Base-by-base conservation (phyloP, 2,113 vertebrate species). In the Cyprinodon variegatus region DNA sequence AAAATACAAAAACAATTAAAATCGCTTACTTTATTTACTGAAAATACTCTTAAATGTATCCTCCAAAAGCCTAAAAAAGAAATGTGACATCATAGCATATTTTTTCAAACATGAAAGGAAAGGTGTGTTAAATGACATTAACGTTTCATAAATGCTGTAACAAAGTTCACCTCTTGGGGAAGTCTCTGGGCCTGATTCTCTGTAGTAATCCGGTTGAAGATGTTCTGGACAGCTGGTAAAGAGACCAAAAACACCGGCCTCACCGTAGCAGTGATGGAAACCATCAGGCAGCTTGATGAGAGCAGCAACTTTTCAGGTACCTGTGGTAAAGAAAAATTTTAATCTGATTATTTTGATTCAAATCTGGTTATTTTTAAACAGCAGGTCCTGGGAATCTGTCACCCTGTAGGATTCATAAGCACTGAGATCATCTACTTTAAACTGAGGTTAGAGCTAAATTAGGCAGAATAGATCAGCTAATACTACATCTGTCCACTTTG, bases 251-350 rank as follows among this genome's bases (percentile, higher is more conserved):
- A 99, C 78, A 98, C 96, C 0, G 98, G 98, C n/a, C 98, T 94
- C 78, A 99, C 97, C 0, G 97, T 99, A 38, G 97, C 97, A 40
- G 97, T 96, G 70, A 99, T 89, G 20, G 98, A 99, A 71, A 99
- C 96, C 61, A 98, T 92, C 53, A 99, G 90, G 90, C 99, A 97
- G 83, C 97, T 98, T 0, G 98, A 95, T 4, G 97, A 98, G 1
- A 99, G 92, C 78, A 97, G 93, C 86, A 99, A 75, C 91, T 99
- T 99, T 76, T 98, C 98, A 48, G 98, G 98, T 91, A 99, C 97
- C 98, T 99, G 89, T 59, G 65, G 17, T 7, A 74, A 17, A n/a
- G 70, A 67, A 29, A 63, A 13, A 36, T 12, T 41, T 2, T 1
- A 11, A 45, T 11, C 9, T 9, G 5, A 2, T 45, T 45, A 2